Evolutionary conservation across 2,113 vertebrate genomes (phyloP), one percentile per base, ranked within the genome.

Genomic region (Perognathus longimembris): DNA sequence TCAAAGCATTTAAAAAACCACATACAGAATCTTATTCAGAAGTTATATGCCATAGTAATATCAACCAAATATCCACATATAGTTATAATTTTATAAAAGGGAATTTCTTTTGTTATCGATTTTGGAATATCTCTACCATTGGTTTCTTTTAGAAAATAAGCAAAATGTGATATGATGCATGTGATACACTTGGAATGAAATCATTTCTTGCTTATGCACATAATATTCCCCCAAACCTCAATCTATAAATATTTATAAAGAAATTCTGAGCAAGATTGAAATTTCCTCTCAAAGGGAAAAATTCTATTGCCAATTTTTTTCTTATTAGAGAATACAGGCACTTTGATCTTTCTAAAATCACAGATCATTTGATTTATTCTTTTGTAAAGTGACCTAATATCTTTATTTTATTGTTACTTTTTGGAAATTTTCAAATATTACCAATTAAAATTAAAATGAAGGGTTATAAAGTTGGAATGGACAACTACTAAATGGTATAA

Each of bases 91-190:
- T 15, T 54, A 54, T 64, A 57, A 80, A 24, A n/a, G 74, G n/a
- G 71, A 57, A 66, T 73, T 40, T 82, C 5, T 61, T 28, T 38
- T 42, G 14, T 81, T 76, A 5, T 79, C 30, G 74, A 28, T 63
- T 94, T n/a, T 89, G 17, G 9, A 95, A 24, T 70, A 94, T 10
- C 18, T 78, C 3, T 73, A 82, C 0, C 34, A 86, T 3, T 81
- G 66, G 66, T 20, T 59, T 36, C 24, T 57, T 94, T 87, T 17
- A 80, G 73, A n/a, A 20, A 70, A 91, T 66, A 91, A 92, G 32
- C 6, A 75, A 67, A 90, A 66, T 6, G 8, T 81, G 67, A 6
- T 40, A 26, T n/a, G 10, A 90, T 7, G 7, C 61, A 32, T 38
- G 15, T 66, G 6, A 15, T 79, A 0, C 30, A 74, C 75, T n/a